Evolutionary conservation across 2,888 invertebrate species (phyloP), one percentile per base, ranked within the genome.

Genomic region (Xanthia togata): DNA sequence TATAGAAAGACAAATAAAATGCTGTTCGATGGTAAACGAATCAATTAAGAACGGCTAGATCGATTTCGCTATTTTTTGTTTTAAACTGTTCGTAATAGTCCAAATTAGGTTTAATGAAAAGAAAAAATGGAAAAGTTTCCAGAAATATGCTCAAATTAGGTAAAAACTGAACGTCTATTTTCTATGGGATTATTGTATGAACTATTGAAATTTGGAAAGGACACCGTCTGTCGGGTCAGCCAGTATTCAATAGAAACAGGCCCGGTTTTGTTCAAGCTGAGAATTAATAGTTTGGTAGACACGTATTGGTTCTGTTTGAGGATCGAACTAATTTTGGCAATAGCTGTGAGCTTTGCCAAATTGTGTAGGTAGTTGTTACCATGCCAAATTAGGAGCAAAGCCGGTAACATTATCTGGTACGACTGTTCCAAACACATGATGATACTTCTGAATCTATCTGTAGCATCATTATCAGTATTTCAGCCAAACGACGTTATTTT

Each of bases 371-470:
- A 65, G 59, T 78, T 74, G 65, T 81, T 74, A 74, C 74, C n/a
- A 62, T 80, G 82, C 79, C 82, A 82, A 80, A 80, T 82, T 74
- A 78, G 65, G 53, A 73, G 53, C 44, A 44, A 65, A 78, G 44
- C 50, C 23, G 17, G 73, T 81, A 80, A 44, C 64, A 78, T 78
- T 64, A 78, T 81, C 50, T 31, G 8, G 23, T 35, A 23, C 20
- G 64, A 17, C 35, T 53, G 41, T 53, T 59, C 6, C n/a, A 2
- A 63, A 79, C 57, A 64, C 57, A 26, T 72, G 20, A 17, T 26
- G 11, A 31, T 23, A 47, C 17, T 47, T 35, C 23, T 6, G 17
- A 53, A 6, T 62, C n/a, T 17, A 23, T 17, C 2, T 8, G 31
- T 47, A 2, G 0, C 1, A 53, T n/a, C 17, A 3, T 35, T 9